Evolutionary conservation across 2,113 vertebrate genomes (phyloP), one percentile per base, ranked within the genome.

Genomic region (Peromyscus polionotus): DNA sequence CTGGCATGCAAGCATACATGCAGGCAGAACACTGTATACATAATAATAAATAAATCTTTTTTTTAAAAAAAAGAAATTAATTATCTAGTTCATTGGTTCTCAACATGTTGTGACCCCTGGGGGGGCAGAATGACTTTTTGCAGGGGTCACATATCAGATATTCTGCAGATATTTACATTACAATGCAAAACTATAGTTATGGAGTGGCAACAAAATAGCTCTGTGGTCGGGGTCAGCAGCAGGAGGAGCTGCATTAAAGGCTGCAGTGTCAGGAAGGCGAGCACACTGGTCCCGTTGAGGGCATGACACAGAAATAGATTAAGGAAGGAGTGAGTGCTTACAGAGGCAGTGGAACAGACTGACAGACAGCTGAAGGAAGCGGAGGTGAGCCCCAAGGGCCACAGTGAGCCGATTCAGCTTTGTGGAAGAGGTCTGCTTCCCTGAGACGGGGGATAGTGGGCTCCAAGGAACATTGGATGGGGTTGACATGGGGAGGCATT

Each of bases 401-500:
- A 65, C 42, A 57, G 26, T 81, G 51, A 65, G 59, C 39, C 39
- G 36, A 90, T 73, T 67, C 80, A 63, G 45, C 16, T 90, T 88
- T 90, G 75, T 72, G 63, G 91, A 28, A 94, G 84, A 92, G 72
- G n/a, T n/a, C 39, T 48, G 92, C 91, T 80, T 28, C 84, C 73
- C 95, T 61, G 42, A 90, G 57, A 59, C 72, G 79, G 57, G 81
- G 28, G 36, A 79, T 19, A 65, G 61, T 24, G 33, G 39, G 61
- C 48, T 73, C 24, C 79, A 57, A 63, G 81, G 77, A 86, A 76
- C 33, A 19, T 93, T 26, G 67, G 39, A 93, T n/a, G 51, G 1
- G 88, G n/a, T 77, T 94, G 36, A 36, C 57, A 16, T 39, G 22
- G 80, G 54, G 57, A 24, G 13, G 80, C 6, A 31, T 95, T 93